These are phyloP conservation scores for Tringa solitaria DNA, from an alignment of 2,113 vertebrate species.

Conservation along the genomic window DNA sequence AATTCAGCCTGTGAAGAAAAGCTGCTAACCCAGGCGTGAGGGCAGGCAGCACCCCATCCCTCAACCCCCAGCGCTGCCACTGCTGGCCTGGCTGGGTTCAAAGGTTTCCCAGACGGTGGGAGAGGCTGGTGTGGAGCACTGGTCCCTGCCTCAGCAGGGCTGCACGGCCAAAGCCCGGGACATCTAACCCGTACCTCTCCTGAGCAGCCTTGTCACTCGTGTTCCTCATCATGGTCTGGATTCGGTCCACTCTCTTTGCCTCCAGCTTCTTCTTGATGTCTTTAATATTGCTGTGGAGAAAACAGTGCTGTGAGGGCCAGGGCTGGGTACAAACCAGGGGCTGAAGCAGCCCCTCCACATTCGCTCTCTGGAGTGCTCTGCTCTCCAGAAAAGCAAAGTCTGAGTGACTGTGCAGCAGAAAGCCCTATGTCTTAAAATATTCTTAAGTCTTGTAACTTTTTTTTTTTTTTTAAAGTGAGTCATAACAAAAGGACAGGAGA, in stretches of 20 bases:
- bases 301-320: not conserved
- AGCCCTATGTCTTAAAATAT: not conserved
- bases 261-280: slow-evolving; percentile 86
- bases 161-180: not conserved
- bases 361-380: accelerated
- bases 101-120: too few relatives aligned
- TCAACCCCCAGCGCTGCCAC: not conserved
- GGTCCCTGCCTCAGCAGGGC: not conserved
- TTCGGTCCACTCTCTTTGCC: slow-evolving; percentile 71
- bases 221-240: slow-evolving; percentile 73
- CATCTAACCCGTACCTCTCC: slow-evolving; percentile 76
- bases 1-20: not conserved
- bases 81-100: not conserved
- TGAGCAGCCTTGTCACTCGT: slow-evolving; percentile 80
- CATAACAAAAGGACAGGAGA: not conserved
- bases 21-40: not conserved
- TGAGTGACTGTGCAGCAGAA: not conserved
- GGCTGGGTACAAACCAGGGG: not conserved
- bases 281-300: slow-evolving; percentile 81
- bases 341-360: not conserved
- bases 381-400: not conserved
- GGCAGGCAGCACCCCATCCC: not conserved
- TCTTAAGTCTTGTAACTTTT: not conserved
- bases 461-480: not conserved
- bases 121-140: not conserved